These are phyloP conservation scores for Scaptomyza graminum DNA, from an alignment of 1,140 invertebrate genomes.

Conservation along the genomic window DNA sequence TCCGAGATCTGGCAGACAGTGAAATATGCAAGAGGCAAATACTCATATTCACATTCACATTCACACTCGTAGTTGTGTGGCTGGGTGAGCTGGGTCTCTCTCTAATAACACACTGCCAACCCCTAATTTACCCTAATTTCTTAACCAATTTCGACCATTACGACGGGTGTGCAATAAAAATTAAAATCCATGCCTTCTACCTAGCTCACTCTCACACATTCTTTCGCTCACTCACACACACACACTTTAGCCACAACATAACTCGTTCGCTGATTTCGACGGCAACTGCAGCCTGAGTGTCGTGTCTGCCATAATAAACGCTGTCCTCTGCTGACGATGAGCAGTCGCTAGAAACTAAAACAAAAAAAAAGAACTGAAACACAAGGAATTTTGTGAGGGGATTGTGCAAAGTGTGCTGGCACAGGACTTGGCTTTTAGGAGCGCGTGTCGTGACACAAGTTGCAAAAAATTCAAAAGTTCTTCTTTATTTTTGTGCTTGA, in stretches of 20 bases:
- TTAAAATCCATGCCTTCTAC: constrained; percentile 69
- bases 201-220: background rate
- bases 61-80: constrained; percentile 16
- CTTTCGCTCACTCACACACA: background rate
- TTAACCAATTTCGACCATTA: constrained; percentile 83
- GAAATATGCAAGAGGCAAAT: constrained; percentile 34
- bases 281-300: constrained; percentile 47
- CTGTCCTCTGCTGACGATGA: constrained; percentile 55
- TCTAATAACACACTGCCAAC: constrained; percentile 80
- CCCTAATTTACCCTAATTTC: constrained; percentile 83
- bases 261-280: constrained; percentile 59
- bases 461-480: no score
- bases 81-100: constrained; percentile 36
- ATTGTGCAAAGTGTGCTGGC: constrained; percentile 24
- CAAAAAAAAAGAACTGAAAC: background rate
- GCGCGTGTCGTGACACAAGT: constrained; percentile 22
- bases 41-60: constrained; percentile 10
- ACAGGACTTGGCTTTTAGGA: constrained; percentile 14
- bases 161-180: constrained; percentile 82
- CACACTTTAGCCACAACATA: constrained; percentile 53
- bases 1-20: constrained; percentile 16
- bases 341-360: constrained; percentile 16
- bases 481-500: background rate
- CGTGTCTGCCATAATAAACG: constrained; percentile 73
- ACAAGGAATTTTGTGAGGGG: constrained; percentile 25